phyloP scores from a whole-genome alignment of 2,888 invertebrate genomes.

The Euplexia lucipara region DNA sequence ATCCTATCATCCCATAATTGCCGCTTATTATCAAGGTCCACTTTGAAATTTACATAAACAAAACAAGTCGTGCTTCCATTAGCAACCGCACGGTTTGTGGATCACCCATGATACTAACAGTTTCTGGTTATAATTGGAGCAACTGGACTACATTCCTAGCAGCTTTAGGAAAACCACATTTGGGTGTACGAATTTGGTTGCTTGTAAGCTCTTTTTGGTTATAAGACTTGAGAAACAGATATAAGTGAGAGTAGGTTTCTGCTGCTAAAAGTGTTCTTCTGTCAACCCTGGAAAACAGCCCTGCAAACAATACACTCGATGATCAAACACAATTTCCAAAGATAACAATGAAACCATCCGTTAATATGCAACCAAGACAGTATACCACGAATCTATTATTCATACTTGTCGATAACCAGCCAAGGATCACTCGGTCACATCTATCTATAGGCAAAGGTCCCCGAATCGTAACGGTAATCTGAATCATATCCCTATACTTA shows the following conservation, averaged over 20 bases:
- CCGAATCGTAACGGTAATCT: constrained; percentile 61
- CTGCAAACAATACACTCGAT: constrained; percentile 7
- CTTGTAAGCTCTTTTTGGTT: background rate
- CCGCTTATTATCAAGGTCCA: constrained; percentile 49
- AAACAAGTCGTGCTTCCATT: constrained; percentile 57
- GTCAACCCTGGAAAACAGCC: background rate
- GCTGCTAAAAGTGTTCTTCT: no score
- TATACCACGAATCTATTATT: constrained; percentile 60
- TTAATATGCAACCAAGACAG: constrained; percentile 44
- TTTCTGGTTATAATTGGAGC: constrained; percentile 42
- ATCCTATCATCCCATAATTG: constrained; percentile 47
- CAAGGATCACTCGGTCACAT: constrained; percentile 65
- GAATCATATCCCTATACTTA: constrained; percentile 48
- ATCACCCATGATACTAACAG: constrained; percentile 49
- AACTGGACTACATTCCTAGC: constrained; percentile 36
- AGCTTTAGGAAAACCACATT: constrained; percentile 10
- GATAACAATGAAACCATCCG: constrained; percentile 27
- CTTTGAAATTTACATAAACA: constrained; percentile 54
- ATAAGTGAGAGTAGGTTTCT: constrained; percentile 7
- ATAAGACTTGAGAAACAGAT: background rate
- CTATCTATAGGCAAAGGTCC: constrained; percentile 58
- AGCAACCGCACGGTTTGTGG: constrained; percentile 46
- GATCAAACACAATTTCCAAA: constrained; percentile 32
- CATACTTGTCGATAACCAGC: constrained; percentile 58
- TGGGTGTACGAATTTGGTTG: constrained; percentile 5